phyloP scores from a whole-genome alignment of 2,797 vertebrate genomes.

The Cirrhinus mrigala region DNA sequence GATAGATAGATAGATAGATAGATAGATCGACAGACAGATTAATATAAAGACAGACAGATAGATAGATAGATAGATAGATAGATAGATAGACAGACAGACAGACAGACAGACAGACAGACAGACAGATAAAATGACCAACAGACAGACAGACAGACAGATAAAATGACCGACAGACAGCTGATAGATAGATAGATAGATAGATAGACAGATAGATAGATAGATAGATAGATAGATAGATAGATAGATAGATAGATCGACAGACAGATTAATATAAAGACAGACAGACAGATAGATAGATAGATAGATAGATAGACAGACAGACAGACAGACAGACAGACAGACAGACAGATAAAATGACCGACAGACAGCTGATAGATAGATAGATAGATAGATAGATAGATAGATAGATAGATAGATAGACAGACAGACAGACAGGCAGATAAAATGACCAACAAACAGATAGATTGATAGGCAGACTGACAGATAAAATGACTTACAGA shows the following conservation, averaged over 20 bases:
- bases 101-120: neutral
- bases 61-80: neutral
- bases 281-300: rapidly evolving
- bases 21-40: neutral
- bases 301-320: neutral
- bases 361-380: too few relatives aligned
- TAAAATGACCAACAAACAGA: too few relatives aligned
- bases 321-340: neutral
- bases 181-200: neutral
- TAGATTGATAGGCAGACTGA: too few relatives aligned
- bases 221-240: too few relatives aligned
- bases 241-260: too few relatives aligned
- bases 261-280: neutral
- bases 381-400: too few relatives aligned
- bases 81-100: neutral
- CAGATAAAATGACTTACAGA: too few relatives aligned
- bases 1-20: neutral
- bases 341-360: neutral
- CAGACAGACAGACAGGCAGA: too few relatives aligned
- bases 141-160: neutral
- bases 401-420: too few relatives aligned
- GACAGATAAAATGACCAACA: neutral
- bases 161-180: neutral
- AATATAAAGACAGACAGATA: neutral
- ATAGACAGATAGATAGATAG: neutral